These are phyloP conservation scores for Apocheima hispidaria DNA, from an alignment of 2,888 invertebrate genomes.

Conservation along the genomic window DNA sequence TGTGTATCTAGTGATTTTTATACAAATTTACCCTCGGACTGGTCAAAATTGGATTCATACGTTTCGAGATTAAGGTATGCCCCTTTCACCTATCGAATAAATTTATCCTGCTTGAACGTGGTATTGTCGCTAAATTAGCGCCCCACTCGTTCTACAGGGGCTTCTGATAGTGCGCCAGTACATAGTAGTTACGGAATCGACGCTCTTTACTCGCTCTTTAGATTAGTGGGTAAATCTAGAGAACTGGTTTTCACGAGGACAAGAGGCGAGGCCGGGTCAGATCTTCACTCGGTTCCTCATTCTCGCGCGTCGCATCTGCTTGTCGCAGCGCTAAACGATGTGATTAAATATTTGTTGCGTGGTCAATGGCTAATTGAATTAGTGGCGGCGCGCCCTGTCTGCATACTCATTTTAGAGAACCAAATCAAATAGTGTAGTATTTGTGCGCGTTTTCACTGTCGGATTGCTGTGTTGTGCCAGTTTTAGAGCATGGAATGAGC, in stretches of 20 bases:
- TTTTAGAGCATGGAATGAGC: constrained; percentile 40
- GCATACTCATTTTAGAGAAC: constrained; percentile 38
- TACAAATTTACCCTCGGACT: constrained; percentile 31
- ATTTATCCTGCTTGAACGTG: constrained; percentile 61
- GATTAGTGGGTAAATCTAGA: constrained; percentile 75
- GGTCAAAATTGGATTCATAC: constrained; percentile 42
- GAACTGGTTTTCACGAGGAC: constrained; percentile 70
- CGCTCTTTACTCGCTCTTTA: constrained; percentile 57
- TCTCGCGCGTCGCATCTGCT: constrained; percentile 49
- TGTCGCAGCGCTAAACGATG: constrained; percentile 31
- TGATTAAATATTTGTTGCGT: constrained; percentile 51
- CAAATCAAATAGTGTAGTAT: constrained; percentile 45
- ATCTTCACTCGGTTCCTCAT: constrained; percentile 68
- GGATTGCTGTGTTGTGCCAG: constrained; percentile 64
- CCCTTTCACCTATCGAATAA: constrained; percentile 82
- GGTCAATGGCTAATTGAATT: constrained; percentile 68
- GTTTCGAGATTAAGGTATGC: constrained; percentile 71
- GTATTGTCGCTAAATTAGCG: constrained; percentile 52
- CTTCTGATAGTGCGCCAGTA: constrained; percentile 26
- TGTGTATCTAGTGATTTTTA: constrained; percentile 42
- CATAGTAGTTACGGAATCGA: constrained; percentile 47
- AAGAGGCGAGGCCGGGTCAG: constrained; percentile 64
- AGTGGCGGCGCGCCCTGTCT: constrained; percentile 50
- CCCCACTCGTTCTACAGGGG: constrained; percentile 34
- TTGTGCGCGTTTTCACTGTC: constrained; percentile 62